Base-by-base conservation (phyloP, 2,113 vertebrate genomes). In the Petromus typicus region DNA sequence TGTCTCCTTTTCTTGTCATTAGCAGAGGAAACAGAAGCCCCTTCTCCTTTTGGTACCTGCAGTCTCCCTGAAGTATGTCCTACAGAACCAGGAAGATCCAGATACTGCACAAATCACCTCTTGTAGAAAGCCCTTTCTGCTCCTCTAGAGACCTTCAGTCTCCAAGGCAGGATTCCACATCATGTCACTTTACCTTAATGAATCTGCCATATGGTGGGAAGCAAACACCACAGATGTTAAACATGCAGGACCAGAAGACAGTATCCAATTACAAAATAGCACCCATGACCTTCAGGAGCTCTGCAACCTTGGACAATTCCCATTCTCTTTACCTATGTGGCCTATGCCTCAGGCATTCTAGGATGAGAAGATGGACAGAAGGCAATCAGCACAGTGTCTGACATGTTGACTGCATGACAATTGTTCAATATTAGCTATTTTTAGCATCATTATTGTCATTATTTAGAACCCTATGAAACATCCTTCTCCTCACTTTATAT, bases 371-470 rank as follows among this genome's bases (percentile, higher is more conserved):
- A 32, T 32, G 7, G 8, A 7, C 6, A 1, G 2, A 40, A 22
- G 75, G 23, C 27, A 23, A 3, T 80, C 8, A 88, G 63, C 34
- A 57, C 37, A 5, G 10, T 1, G 1, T 32, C 43, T 20, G 18
- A 9, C 13, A 0, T 30, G 25, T 40, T 13, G 75, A 18, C 25
- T 13, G 22, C 13, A 34, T 1, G 0, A 1, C 9, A 1, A 17
- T 13, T 43, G 54, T 23, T 73, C 27, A 20, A 0, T 17, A 64
- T 14, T 51, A 2, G n/a, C 32, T 32, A n/a, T 14, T 5, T 4
- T 4, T 14, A 30, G 40, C 18, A 17, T 43, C 17, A 1, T n/a
- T 45, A 20, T 18, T 34, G 57, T 79, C 51, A 7, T 43, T 45
- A 16, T 14, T 45, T 81, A 75, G 83, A 89, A 22, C 4, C 1